Conservation (phyloP, 2,113 vertebrate species). For the Entomyzon cyanotis region DNA sequence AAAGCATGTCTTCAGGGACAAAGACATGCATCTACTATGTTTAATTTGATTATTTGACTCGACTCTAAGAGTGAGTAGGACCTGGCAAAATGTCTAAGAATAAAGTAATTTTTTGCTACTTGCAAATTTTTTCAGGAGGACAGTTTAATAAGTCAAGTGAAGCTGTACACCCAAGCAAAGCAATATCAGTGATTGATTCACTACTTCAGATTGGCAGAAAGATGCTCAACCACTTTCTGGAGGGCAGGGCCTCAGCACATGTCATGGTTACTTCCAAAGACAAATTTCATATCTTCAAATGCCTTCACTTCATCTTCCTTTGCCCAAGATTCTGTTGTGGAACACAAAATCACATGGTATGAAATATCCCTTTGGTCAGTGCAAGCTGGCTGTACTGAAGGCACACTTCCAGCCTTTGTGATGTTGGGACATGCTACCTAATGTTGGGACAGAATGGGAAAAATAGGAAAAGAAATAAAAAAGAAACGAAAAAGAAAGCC, state of each 20-base stretch:
- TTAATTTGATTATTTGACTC: not conserved
- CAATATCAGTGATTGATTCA: not conserved
- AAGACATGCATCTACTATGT: not conserved
- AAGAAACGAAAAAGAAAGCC: not conserved
- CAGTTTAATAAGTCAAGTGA: not conserved
- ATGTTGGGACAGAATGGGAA: not conserved
- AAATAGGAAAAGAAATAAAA: not conserved
- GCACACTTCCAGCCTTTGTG: not conserved
- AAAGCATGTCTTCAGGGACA: not conserved
- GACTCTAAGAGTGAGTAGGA: not conserved
- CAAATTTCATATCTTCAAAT: not conserved
- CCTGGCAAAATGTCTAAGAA: not conserved
- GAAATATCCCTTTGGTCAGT: not conserved
- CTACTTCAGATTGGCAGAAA: not conserved
- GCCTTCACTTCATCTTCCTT: not conserved
- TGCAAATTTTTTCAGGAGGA: not conserved
- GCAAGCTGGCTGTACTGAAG: not conserved
- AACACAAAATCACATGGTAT: not conserved
- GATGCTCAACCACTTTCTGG: not conserved
- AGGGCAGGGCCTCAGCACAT: accelerated
- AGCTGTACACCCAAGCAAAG: not conserved
- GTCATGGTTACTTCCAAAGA: not conserved
- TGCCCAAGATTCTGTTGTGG: not conserved
- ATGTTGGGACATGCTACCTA: not conserved
- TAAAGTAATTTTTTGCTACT: not conserved